phyloP scores from a whole-genome alignment of 1,140 invertebrate genomes.

The Bombus terrestris region DNA sequence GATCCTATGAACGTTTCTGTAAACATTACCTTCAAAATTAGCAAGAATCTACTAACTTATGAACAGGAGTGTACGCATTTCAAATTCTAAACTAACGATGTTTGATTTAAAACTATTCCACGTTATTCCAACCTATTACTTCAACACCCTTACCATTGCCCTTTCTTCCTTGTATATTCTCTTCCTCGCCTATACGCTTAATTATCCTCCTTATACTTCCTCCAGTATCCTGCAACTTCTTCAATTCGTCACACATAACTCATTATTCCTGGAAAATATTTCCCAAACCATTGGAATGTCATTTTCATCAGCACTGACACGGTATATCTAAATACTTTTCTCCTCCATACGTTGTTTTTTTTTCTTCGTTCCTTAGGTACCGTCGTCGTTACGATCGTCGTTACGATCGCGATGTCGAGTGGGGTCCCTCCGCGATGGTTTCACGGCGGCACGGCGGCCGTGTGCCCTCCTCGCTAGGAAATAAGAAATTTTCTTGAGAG shows the following conservation, averaged over 20 bases:
- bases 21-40: no score
- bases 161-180: neutral
- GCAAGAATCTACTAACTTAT: neutral
- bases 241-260: neutral
- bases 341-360: neutral
- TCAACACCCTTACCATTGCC: no score
- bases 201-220: neutral
- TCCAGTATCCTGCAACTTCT: neutral
- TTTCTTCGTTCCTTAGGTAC: neutral
- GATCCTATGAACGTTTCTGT: no score
- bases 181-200: neutral
- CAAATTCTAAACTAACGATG: neutral
- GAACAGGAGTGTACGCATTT: neutral
- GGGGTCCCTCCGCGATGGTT: slow-evolving; percentile 40
- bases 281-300: neutral
- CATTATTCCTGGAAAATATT: neutral
- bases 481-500: slow-evolving; percentile 81
- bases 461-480: slow-evolving; percentile 74
- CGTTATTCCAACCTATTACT: neutral
- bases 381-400: neutral
- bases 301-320: neutral
- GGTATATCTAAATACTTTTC: neutral
- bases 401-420: slow-evolving; percentile 20
- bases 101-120: neutral
- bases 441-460: slow-evolving; percentile 61